Base-by-base conservation (phyloP, 2,113 vertebrate genomes). In the Rhineura floridana region DNA sequence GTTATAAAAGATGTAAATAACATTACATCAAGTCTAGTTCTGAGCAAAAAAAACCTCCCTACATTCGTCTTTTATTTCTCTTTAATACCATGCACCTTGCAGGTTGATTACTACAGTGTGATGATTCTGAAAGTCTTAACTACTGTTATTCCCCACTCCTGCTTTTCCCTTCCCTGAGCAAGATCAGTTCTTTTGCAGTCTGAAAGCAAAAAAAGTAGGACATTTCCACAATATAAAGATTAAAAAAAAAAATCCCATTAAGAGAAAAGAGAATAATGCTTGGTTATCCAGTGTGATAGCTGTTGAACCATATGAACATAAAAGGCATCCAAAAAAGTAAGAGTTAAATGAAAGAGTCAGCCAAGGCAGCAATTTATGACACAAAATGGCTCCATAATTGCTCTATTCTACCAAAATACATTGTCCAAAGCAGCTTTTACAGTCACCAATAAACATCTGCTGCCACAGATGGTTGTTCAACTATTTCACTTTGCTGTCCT, bases 381-480 rank as follows among this genome's bases (percentile, higher is more conserved):
- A 77, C 30, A 88, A 94, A 94, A 88, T 88, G 91, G 86, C 84
- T 63, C 39, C 21, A 17, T 84, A 90, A 91, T 85, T 93, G 91
- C 91, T 92, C 89, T 88, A 94, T 93, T 91, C 91, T 88, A 92
- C 93, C 93, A 91, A 89, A 94, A 93, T 91, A 92, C 93, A 91
- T 92, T 89, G 80, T 77, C 84, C 79, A 83, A 90, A 93, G 90
- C 92, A 92, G 93, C 80, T 95, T 95, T 92, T 84, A 59, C 84
- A 84, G 36, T 63, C 89, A 86, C 46, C 48, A 87, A 77, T 89
- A 89, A 94, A 91, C 94, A 95, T 93, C 95, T 94, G 94, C 82
- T 94, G 55, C 52, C 93, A 90, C 93, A 95, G 93, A 95, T 93
- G 94, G 93, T 44, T 36, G 72, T 1, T 91, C 83, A 67, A 72